Conservation (phyloP, 2,797 vertebrate species). For the Gallirallus australis region DNA sequence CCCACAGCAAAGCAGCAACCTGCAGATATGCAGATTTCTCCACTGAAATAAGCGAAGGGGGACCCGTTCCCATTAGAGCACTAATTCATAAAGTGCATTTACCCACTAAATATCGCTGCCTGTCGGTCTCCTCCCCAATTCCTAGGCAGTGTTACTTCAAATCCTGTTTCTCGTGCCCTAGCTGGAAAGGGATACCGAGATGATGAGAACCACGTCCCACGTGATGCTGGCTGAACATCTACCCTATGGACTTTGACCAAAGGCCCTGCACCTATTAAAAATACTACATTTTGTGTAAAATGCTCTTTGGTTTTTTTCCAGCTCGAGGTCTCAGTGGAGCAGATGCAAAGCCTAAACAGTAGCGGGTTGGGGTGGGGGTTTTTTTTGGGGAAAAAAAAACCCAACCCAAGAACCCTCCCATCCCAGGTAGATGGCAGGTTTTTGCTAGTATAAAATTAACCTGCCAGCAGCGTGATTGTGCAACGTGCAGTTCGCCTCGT, state of each 20-base stretch:
- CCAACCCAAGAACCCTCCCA: no score
- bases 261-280: not conserved
- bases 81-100: not conserved
- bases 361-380: not conserved
- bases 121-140: not conserved
- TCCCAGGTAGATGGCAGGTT: conserved; percentile 27
- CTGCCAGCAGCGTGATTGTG: conserved; percentile 22
- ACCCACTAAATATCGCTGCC: not conserved
- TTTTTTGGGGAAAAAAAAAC: not conserved
- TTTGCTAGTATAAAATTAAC: conserved; percentile 23
- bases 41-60: not conserved
- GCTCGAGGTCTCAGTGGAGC: not conserved
- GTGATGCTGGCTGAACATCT: not conserved
- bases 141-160: not conserved
- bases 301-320: not conserved
- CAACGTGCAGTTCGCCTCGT: conserved; percentile 26
- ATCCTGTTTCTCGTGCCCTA: not conserved
- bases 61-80: not conserved
- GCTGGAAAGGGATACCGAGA: not conserved
- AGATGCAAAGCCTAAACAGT: not conserved
- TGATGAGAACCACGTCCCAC: not conserved
- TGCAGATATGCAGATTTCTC: not conserved
- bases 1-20: not conserved
- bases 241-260: conserved; percentile 63
- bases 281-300: not conserved